phyloP scores from a whole-genome alignment of 2,888 invertebrate species.

The Meganola albula region DNA sequence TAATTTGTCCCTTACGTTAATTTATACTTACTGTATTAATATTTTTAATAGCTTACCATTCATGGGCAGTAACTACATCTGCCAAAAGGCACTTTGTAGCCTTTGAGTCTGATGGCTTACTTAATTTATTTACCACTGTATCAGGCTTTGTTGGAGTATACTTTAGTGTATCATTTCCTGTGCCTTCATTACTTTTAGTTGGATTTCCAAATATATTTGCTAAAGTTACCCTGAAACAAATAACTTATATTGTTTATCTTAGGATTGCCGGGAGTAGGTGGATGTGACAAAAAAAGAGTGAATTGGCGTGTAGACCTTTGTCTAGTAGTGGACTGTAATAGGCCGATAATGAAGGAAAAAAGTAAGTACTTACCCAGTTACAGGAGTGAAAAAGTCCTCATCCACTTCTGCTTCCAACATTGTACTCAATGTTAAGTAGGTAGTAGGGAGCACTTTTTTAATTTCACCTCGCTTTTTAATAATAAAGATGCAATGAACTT shows the following conservation, averaged over 20 bases:
- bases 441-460: no score
- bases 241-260: no score
- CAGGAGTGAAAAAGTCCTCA: conserved; percentile 66
- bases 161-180: conserved; percentile 51
- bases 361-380: conserved; percentile 42
- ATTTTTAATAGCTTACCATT: conserved; percentile 44
- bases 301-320: not conserved
- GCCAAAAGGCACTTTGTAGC: conserved; percentile 53
- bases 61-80: conserved; percentile 53
- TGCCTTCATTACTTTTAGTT: conserved; percentile 25
- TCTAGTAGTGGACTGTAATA: not conserved
- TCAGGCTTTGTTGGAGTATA: conserved; percentile 54
- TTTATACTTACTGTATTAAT: not conserved
- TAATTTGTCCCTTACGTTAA: no score
- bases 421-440: no score
- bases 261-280: no score
- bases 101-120: conserved; percentile 40
- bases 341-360: conserved; percentile 3
- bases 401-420: conserved; percentile 69
- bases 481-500: no score
- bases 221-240: conserved; percentile 52
- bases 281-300: no score
- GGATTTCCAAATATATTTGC: conserved; percentile 55
- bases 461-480: no score
- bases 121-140: conserved; percentile 22